A percentile compares a stretch with the other conserved stretches of the same genome.
phyloP scores from a whole-genome alignment of 1,140 invertebrate species.

The Whitmania pigra region DNA sequence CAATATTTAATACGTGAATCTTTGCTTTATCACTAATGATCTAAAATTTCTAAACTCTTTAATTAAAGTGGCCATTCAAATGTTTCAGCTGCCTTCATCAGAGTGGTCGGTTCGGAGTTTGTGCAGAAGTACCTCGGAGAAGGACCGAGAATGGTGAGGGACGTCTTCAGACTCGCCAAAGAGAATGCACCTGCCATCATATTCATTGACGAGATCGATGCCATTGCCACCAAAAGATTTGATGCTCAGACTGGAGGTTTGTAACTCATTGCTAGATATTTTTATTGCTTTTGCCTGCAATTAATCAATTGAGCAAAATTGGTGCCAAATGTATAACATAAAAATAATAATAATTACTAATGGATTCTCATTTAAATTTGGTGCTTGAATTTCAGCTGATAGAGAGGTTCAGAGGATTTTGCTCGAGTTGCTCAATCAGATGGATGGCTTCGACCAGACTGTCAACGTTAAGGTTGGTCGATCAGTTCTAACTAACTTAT shows the following conservation, averaged over 20 bases:
- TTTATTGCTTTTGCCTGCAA: too few relatives aligned
- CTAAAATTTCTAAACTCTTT: not conserved
- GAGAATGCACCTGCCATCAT: conserved; percentile 99
- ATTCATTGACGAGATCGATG: conserved; percentile 88
- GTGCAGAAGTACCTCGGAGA: conserved; percentile 99
- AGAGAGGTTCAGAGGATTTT: conserved; percentile 96
- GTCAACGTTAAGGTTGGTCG: conserved; percentile 87
- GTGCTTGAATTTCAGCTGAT: conserved; percentile 56
- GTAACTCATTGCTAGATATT: not conserved
- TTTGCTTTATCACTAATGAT: too few relatives aligned
- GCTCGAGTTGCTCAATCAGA: conserved; percentile 93
- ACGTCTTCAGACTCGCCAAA: conserved; percentile 94
- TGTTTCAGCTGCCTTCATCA: conserved; percentile 76
- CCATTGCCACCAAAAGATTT: conserved; percentile 94
- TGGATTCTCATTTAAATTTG: too few relatives aligned
- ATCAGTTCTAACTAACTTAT: not conserved
- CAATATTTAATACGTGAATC: too few relatives aligned
- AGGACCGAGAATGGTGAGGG: conserved; percentile 95
- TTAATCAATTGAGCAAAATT: too few relatives aligned
- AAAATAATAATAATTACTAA: too few relatives aligned
- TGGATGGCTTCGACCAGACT: conserved; percentile 99
- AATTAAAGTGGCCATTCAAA: not conserved
- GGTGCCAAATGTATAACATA: too few relatives aligned
- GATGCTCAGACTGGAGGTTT: conserved; percentile 84
- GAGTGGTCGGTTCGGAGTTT: conserved; percentile 97